phyloP scores from a whole-genome alignment of 1,140 invertebrate genomes.

The Acromyrmex echinatior region DNA sequence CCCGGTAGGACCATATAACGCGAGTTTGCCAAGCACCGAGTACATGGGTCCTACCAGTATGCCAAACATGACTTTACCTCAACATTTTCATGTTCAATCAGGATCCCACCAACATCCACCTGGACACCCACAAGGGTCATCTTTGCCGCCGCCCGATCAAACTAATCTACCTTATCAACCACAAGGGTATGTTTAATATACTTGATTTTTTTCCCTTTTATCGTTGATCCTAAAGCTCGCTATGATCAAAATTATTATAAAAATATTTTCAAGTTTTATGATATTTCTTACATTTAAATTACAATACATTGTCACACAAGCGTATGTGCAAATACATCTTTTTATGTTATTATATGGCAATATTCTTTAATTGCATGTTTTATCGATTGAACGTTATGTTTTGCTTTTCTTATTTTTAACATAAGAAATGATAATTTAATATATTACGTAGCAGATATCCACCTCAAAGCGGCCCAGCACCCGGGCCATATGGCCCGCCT shows the following conservation, averaged over 20 bases:
- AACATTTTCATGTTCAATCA: slow-evolving; percentile 82
- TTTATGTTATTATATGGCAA: not conserved
- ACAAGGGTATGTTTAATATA: slow-evolving; percentile 77
- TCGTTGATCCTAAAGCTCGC: not conserved
- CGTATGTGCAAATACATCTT: not conserved
- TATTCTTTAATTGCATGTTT: not conserved
- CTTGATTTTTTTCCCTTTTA: not conserved
- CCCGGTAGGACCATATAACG: slow-evolving; percentile 73
- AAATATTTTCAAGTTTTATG: not conserved
- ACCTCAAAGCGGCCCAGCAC: slow-evolving; percentile 71
- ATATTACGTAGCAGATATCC: slow-evolving; percentile 77
- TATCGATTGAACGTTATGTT: not conserved
- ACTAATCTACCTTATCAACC: slow-evolving; percentile 81
- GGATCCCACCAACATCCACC: slow-evolving; percentile 74
- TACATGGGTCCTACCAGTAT: slow-evolving; percentile 76
- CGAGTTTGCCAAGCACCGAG: slow-evolving; percentile 77
- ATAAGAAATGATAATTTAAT: slow-evolving; percentile 54
- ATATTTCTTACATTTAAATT: slow-evolving; percentile 12
- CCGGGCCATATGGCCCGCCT: slow-evolving; percentile 73
- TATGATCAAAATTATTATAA: slow-evolving; percentile 3
- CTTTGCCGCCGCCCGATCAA: slow-evolving; percentile 78
- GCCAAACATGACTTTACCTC: slow-evolving; percentile 79
- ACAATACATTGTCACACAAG: not conserved
- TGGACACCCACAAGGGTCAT: slow-evolving; percentile 75
- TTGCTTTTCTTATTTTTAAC: not conserved